These are phyloP conservation scores for Bos javanicus DNA, from an alignment of 2,113 vertebrate genomes.

Conservation along the genomic window DNA sequence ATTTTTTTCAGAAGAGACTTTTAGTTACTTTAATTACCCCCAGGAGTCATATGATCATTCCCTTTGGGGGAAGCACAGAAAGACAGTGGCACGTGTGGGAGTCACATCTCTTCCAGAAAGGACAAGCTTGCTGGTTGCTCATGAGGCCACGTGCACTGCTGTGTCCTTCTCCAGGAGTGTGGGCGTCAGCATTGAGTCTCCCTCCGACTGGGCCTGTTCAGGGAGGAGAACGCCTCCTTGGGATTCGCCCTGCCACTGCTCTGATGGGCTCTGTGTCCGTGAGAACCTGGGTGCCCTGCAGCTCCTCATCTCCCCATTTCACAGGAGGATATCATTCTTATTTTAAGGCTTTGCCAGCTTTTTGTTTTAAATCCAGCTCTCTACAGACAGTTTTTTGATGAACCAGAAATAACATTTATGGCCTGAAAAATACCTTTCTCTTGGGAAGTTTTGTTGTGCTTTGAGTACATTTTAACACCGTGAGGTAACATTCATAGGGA, in stretches of 20 bases:
- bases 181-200: not conserved
- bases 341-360: not conserved
- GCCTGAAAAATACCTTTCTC: slow-evolving; percentile 8
- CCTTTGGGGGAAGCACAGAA: not conserved
- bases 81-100: not conserved
- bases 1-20: not conserved
- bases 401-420: slow-evolving; percentile 22
- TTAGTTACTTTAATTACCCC: not conserved
- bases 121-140: fast-evolving
- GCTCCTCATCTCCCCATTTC: not conserved
- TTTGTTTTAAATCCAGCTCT: not conserved
- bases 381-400: not conserved
- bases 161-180: too few species aligned
- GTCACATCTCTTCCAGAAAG: not conserved
- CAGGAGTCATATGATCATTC: not conserved
- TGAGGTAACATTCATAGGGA: not conserved
- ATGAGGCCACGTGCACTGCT: fast-evolving
- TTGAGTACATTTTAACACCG: not conserved
- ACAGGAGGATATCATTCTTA: not conserved
- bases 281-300: not conserved
- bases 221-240: fast-evolving
- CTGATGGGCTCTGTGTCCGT: too few species aligned
- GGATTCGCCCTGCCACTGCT: fast-evolving
- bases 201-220: fast-evolving
- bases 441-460: not conserved